These are phyloP conservation scores for Protomyctophum bolini DNA, from an alignment of 2,113 vertebrate genomes.

Conservation along the genomic window DNA sequence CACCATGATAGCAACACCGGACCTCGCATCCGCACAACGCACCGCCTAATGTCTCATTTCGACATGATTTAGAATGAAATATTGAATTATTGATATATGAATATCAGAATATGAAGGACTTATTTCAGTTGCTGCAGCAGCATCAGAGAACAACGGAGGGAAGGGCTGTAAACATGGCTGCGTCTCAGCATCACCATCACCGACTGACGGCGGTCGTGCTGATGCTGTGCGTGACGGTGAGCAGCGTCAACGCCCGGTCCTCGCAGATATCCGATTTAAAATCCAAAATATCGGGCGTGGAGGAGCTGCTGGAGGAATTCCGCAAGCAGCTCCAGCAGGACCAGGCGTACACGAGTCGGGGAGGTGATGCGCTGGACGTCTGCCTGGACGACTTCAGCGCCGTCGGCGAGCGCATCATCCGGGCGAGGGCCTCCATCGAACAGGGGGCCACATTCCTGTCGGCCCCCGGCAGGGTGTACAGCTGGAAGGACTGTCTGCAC, in stretches of 20 bases:
- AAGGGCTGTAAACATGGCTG: constrained; percentile 1
- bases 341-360: constrained; percentile 62
- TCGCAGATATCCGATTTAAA: constrained; percentile 76
- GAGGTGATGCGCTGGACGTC: constrained; percentile 57
- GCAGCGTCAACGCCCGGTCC: constrained; percentile 27
- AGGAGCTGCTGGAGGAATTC: constrained; percentile 89
- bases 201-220: background rate
- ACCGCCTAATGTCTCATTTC: too few species aligned
- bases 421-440: constrained; percentile 88
- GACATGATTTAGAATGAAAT: too few species aligned
- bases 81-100: too few species aligned
- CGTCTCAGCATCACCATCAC: background rate
- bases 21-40: background rate
- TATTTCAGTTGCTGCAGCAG: background rate
- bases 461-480: constrained; percentile 80
- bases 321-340: constrained; percentile 87
- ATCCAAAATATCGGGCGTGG: constrained; percentile 84
- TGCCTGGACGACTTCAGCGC: constrained; percentile 71
- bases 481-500: constrained; percentile 86
- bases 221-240: constrained; percentile 19
- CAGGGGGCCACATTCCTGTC: constrained; percentile 88
- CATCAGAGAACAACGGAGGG: background rate
- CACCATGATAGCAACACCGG: background rate
- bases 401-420: constrained; percentile 86
- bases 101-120: too few species aligned